Conservation (phyloP, 2,888 invertebrate genomes). For the Agonopterix alstromeriana region DNA sequence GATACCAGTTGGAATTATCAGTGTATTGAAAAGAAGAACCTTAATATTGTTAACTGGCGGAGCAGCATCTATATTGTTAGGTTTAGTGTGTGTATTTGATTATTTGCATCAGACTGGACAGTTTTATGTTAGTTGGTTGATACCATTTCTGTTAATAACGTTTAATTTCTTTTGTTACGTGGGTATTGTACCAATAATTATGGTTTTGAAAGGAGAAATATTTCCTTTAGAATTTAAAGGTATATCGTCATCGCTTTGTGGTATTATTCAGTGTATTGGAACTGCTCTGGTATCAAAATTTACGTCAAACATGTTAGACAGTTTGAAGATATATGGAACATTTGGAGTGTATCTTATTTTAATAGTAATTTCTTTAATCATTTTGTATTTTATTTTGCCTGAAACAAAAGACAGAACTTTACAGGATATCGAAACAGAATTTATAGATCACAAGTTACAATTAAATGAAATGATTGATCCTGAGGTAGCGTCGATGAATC, state of each 20-base stretch:
- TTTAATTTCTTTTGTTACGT: background rate
- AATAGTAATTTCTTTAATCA: background rate
- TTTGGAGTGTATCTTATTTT: conserved; percentile 1
- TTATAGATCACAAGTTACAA: background rate
- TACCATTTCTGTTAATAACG: background rate
- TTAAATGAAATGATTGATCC: background rate
- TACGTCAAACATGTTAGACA: background rate
- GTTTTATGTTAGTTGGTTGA: background rate
- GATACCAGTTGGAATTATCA: background rate
- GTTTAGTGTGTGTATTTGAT: background rate
- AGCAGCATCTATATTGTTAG: background rate
- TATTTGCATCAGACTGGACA: background rate
- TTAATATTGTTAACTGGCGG: background rate
- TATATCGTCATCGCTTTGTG: background rate
- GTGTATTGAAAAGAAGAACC: background rate
- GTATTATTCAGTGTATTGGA: background rate
- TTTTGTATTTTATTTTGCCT: conserved; percentile 1
- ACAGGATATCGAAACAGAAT: conserved; percentile 11
- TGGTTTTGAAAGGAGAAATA: background rate
- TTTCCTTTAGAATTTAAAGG: conserved; percentile 3
- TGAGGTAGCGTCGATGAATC: too few species aligned
- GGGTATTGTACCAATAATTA: background rate
- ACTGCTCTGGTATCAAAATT: background rate
- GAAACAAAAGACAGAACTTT: conserved; percentile 4
- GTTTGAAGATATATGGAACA: conserved; percentile 1